Evolutionary conservation across 2,888 invertebrate genomes (phyloP).

Genomic region (Drosophila setosimentum): DNA sequence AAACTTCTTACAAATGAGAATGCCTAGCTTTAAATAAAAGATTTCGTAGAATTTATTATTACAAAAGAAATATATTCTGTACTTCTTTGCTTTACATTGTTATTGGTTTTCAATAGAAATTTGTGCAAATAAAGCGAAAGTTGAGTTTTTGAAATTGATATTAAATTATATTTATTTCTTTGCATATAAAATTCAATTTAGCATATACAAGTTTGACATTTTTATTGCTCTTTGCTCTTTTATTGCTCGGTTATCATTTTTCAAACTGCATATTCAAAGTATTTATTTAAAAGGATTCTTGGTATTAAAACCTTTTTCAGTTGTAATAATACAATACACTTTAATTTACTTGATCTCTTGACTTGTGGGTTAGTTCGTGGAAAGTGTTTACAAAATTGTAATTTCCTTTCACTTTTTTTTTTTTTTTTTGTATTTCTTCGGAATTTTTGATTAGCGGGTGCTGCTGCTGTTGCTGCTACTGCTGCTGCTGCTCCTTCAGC

Average conservation of each 20-base stretch:
- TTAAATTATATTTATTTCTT: not conserved
- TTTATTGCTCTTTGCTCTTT: no score
- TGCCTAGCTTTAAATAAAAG: not conserved
- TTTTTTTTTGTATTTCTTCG: conserved; percentile 26
- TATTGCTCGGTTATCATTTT: not conserved
- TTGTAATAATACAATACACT: not conserved
- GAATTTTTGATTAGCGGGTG: conserved; percentile 23
- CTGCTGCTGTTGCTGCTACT: not conserved
- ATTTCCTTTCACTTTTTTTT: not conserved
- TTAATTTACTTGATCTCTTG: not conserved
- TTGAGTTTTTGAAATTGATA: not conserved
- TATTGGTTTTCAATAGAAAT: not conserved
- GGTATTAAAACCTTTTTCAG: not conserved
- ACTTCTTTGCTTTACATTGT: not conserved
- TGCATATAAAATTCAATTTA: not conserved
- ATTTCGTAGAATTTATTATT: not conserved
- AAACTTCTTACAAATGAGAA: not conserved
- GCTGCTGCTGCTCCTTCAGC: conserved; percentile 18
- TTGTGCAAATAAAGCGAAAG: not conserved
- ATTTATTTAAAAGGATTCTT: not conserved
- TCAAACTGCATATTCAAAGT: not conserved
- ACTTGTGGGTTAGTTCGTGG: not conserved
- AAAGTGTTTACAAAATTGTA: not conserved
- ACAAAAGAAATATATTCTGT: rapidly evolving
- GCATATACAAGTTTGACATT: not conserved